Percentiles rank a stretch among this genome's conserved stretches.
These are phyloP conservation scores for Macrotus californicus DNA, from an alignment of 2,113 vertebrate species.

Conservation along the genomic window DNA sequence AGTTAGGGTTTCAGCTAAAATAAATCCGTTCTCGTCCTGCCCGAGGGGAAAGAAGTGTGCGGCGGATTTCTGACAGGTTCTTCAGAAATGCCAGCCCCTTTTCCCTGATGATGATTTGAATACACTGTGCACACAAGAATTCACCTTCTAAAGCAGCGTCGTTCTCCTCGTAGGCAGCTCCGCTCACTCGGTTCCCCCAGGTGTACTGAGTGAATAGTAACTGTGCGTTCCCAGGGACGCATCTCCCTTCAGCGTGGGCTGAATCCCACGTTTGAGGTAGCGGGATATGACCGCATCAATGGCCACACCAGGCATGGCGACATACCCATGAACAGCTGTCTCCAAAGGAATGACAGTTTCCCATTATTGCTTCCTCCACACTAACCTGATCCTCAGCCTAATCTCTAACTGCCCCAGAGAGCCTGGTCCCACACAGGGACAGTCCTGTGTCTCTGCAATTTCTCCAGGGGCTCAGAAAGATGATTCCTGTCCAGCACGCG, in stretches of 20 bases:
- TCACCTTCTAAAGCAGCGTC: neutral
- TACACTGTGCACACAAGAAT: neutral
- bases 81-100: neutral
- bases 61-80: neutral
- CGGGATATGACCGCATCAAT: neutral
- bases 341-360: neutral
- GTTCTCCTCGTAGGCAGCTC: neutral
- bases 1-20: neutral
- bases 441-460: neutral
- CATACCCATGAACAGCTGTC: neutral
- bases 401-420: neutral
- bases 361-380: neutral
- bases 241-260: neutral
- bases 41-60: neutral
- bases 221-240: neutral
- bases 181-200: neutral
- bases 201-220: neutral
- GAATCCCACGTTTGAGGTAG: neutral
- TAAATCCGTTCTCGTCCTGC: neutral
- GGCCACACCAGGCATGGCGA: neutral
- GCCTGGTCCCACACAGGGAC: neutral
- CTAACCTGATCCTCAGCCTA: neutral
- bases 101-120: neutral
- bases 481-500: neutral
- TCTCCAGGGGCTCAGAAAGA: neutral